Percentiles rank a stretch among this genome's conserved stretches.
Conservation (phyloP, 2,888 invertebrate genomes). For the Isoperla grammatica region DNA sequence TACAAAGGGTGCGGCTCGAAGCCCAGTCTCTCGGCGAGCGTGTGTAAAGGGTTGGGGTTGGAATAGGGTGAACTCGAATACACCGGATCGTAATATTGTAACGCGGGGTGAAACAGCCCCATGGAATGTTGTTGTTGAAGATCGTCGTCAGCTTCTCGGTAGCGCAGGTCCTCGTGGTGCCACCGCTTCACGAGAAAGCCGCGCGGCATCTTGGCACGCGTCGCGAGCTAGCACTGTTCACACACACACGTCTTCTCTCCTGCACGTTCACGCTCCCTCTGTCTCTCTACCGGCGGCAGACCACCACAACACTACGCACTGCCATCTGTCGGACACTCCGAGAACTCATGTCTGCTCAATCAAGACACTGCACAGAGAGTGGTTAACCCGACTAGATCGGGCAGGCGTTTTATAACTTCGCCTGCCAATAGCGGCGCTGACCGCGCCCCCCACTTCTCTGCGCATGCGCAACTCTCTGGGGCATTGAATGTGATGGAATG, state of each 20-base stretch:
- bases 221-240: background rate
- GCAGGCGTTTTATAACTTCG: conserved; percentile 16
- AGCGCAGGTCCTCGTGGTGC: conserved; percentile 16
- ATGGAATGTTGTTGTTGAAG: background rate
- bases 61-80: conserved; percentile 6
- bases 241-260: conserved; percentile 3
- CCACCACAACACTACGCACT: background rate
- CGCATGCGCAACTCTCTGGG: conserved; percentile 9
- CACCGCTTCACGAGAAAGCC: conserved; percentile 29
- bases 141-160: conserved; percentile 4
- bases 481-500: background rate
- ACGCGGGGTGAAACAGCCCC: conserved; percentile 10
- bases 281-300: background rate
- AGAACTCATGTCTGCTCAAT: background rate
- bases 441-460: background rate
- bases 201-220: conserved; percentile 27
- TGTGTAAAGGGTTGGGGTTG: conserved; percentile 8
- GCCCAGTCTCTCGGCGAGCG: conserved; percentile 20
- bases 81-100: background rate
- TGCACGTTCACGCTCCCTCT: conserved; percentile 4
- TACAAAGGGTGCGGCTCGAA: conserved; percentile 23
- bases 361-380: background rate
- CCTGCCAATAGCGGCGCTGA: conserved; percentile 6
- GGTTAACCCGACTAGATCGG: background rate
- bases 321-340: background rate